Conservation (phyloP, 1,140 invertebrate genomes). For the Schlechtendalia chinensis region DNA sequence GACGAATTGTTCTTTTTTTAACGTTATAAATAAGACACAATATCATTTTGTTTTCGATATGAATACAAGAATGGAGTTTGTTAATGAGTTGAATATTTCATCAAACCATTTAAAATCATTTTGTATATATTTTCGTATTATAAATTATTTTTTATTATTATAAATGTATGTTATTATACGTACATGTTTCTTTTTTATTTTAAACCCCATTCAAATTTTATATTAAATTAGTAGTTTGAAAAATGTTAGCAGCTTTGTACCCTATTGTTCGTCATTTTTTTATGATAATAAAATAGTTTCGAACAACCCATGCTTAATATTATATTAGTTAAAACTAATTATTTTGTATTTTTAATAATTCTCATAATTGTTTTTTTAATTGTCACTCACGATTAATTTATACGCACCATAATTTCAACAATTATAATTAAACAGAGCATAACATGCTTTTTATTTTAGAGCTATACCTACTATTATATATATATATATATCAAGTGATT, state of each 20-base stretch:
- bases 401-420: not conserved
- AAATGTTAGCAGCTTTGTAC: not conserved
- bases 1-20: no score
- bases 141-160: no score
- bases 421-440: constrained; percentile 29
- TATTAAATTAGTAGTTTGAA: not conserved
- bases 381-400: constrained; percentile 35
- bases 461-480: no score
- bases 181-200: no score
- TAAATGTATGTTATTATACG: no score
- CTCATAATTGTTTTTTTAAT: constrained; percentile 21
- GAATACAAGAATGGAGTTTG: no score
- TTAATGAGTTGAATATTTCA: no score
- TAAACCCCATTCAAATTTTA: no score
- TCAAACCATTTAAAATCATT: no score
- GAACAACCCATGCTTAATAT: not conserved
- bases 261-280: not conserved
- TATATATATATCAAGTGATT: not conserved
- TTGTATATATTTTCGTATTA: no score
- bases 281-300: not conserved
- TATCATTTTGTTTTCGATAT: no score
- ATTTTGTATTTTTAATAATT: not conserved
- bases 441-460: not conserved
- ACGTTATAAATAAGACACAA: no score
- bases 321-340: not conserved